phyloP scores from a whole-genome alignment of 1,140 invertebrate species.

The Scaptomyza montana region DNA sequence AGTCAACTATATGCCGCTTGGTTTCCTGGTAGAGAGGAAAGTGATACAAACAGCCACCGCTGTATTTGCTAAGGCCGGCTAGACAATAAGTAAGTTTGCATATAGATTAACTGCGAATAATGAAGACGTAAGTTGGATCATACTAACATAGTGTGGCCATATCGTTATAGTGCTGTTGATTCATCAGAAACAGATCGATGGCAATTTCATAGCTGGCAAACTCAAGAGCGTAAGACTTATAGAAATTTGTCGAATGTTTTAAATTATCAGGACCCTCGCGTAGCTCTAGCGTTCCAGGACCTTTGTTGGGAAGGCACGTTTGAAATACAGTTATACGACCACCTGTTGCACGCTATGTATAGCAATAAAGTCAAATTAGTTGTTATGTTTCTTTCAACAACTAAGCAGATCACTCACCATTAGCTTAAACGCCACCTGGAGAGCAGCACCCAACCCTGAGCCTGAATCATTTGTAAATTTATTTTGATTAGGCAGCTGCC shows the following conservation, averaged over 20 bases:
- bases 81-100: neutral
- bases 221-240: conserved; percentile 97
- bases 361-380: neutral
- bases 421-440: conserved; percentile 96
- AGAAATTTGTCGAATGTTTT: conserved; percentile 98
- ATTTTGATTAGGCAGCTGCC: conserved; percentile 92
- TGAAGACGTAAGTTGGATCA: neutral
- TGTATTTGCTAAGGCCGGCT: conserved; percentile 97
- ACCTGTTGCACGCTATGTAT: conserved; percentile 91
- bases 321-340: conserved; percentile 98
- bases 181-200: conserved; percentile 97
- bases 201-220: conserved; percentile 98
- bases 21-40: conserved; percentile 94
- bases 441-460: conserved; percentile 94
- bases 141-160: conserved; percentile 95
- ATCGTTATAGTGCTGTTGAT: conserved; percentile 94
- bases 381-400: neutral
- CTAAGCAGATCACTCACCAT: conserved; percentile 86
- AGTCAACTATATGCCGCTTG: conserved; percentile 88
- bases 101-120: no score
- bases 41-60: conserved; percentile 96
- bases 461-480: conserved; percentile 87
- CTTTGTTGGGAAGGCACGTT: conserved; percentile 94
- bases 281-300: conserved; percentile 93
- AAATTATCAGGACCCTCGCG: conserved; percentile 95